phyloP scores from a whole-genome alignment of 2,113 vertebrate genomes.

The Chlamydotis undulata region DNA sequence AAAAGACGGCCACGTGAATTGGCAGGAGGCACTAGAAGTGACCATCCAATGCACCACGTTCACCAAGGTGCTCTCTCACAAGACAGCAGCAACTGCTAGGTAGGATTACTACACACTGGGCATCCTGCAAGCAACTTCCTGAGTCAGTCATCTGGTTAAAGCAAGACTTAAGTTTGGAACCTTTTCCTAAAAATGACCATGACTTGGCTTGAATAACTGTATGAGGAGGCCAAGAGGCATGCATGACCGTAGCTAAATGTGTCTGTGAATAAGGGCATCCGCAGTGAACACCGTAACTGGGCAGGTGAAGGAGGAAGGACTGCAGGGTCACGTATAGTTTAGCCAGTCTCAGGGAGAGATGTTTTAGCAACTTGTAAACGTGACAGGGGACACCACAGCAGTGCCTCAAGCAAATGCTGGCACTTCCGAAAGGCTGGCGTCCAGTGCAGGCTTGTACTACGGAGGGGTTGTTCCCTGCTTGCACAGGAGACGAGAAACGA shows the following conservation, averaged over 20 bases:
- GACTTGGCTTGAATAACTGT: neutral
- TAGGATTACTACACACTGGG: neutral
- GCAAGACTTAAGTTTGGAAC: neutral
- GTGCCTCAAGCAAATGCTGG: neutral
- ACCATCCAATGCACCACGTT: accelerated
- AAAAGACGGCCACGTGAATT: neutral
- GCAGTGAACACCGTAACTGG: accelerated
- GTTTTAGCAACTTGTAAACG: neutral
- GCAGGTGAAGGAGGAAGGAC: neutral
- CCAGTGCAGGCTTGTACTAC: accelerated
- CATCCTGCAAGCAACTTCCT: neutral
- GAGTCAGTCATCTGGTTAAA: neutral
- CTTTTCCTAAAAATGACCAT: neutral
- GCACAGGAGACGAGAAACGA: neutral
- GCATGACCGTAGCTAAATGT: neutral
- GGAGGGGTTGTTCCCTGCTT: neutral
- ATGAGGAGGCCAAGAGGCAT: neutral
- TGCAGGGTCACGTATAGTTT: accelerated
- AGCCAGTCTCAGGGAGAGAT: neutral
- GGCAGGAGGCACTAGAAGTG: neutral
- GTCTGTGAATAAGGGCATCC: neutral
- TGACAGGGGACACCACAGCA: neutral
- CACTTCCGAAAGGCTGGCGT: neutral
- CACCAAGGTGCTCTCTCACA: neutral
- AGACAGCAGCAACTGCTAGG: neutral